Base-by-base conservation (phyloP, 2,888 invertebrate species). In the Nemotelus pantherinus region DNA sequence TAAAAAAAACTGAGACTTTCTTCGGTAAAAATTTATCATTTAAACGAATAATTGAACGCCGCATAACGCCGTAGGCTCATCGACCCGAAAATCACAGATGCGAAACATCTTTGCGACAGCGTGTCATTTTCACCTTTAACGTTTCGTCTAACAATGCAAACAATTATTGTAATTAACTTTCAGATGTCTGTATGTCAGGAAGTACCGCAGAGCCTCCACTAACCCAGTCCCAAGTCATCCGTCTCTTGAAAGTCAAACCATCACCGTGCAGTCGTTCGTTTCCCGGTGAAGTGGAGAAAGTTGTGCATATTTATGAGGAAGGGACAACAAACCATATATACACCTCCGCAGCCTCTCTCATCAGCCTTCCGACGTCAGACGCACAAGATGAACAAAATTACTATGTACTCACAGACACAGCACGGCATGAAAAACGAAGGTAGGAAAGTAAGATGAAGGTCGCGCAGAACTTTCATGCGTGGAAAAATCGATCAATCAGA, bases 401-500 rank as follows among this genome's bases (percentile, higher is more conserved):
- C 67, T 48, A 10, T 10, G 53, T 41, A 39, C 41, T 6, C 7
- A 39, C 2, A 43, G 10, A 50, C 41, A 10, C 39, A 43, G 43
- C 3, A 43, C 55, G 41, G 41, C 53, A n/a, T 70, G 53, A 41
- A 43, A 70, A 70, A 55, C 47, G 70, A 70, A 70, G 44, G 41
- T 39, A 70, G 43, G 10, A 41, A 55, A 25, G 41, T 25, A 41
- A 70, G 3, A 47, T 72, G 72, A 72, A 72, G 72, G 72, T 60
- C 72, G 72, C 47, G 45, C 45, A 58, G 60, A 60, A 45, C 58
- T 57, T 58, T 72, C 72, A 60, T 72, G 72, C 72, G 72, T 72
- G 72, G 58, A 72, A 72, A 60, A 72, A 72, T 72, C 72, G 72
- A 72, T 72, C 60, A 72, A 72, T 72, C 72, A 72, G 55, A 71